Base-by-base conservation (phyloP, 2,888 invertebrate species). In the Dioctria rufipes region DNA sequence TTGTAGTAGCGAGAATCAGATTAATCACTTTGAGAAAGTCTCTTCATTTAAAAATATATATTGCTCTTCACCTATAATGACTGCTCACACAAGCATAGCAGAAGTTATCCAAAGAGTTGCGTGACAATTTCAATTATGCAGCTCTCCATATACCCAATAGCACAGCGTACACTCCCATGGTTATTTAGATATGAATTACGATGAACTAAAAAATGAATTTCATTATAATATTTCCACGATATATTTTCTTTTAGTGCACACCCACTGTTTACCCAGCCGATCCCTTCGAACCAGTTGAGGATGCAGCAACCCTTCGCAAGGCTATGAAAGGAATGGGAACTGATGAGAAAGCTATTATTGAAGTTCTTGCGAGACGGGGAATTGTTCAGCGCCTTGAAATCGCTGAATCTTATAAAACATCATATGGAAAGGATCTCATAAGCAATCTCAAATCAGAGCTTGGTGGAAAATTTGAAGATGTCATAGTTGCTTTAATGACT, bases 251-350 rank as follows among this genome's bases (percentile, higher is more conserved):
- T 11, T 87, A 95, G 96, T 95, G 95, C 89, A 95, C 95, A 84
- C 96, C 96, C 86, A 96, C 96, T 84, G 95, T 96, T 83, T 95
- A 93, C 89, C 95, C 96, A 61, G 95, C 95, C 83, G 94, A 95
- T 84, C 95, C 95, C 60, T 96, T 96, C 89, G 95, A 96, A 88
- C 93, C 96, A 11, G 93, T 93, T 82, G 93, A 93, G 73, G 96
- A 97, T 91, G 96, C 96, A 3, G 94, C 94, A 84, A 92, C 93
- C 81, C 91, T 97, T 78, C 93, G 95, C 84, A 96, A 95, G 88
- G 96, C 97, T 37, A 96, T 97, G 96, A 97, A 97, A 88, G 97
- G 96, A 80, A 93, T 97, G 86, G 96, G 97, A 80, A 96, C 97
- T 49, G 96, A 98, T 87, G 97, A 98, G 88, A 95, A 95, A 86